These are phyloP conservation scores for Ginglymostoma cirratum DNA, from an alignment of 2,113 vertebrate genomes.

Conservation along the genomic window DNA sequence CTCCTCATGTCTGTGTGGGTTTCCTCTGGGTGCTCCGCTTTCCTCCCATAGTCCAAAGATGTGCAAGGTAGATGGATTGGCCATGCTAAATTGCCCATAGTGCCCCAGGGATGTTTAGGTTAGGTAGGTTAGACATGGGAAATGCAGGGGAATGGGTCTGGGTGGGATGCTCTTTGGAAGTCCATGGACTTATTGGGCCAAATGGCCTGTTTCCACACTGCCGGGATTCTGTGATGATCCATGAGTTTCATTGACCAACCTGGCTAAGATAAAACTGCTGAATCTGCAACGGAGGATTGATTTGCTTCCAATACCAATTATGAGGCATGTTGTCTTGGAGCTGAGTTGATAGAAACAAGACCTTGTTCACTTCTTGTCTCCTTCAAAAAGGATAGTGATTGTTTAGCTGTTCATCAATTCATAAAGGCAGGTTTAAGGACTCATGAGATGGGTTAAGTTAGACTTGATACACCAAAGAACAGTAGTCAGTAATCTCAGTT, in stretches of 20 bases:
- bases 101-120: too few species aligned
- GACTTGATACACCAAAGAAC: neutral
- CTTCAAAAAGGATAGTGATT: neutral
- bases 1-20: too few species aligned
- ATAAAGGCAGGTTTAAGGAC: neutral
- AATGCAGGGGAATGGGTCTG: too few species aligned
- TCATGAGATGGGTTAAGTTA: neutral
- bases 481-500: neutral
- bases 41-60: too few species aligned
- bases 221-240: too few species aligned
- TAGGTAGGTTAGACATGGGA: too few species aligned
- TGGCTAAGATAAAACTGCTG: neutral
- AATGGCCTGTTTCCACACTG: too few species aligned
- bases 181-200: too few species aligned
- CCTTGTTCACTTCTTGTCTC: neutral
- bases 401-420: neutral
- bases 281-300: neutral
- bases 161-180: too few species aligned
- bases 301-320: neutral
- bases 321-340: neutral
- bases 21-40: too few species aligned
- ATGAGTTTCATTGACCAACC: neutral
- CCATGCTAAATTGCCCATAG: too few species aligned
- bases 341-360: neutral
- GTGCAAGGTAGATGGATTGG: too few species aligned